Percentiles rank a stretch among this genome's conserved stretches.
Conservation (phyloP, 2,797 vertebrate species). For the Catharus ustulatus region DNA sequence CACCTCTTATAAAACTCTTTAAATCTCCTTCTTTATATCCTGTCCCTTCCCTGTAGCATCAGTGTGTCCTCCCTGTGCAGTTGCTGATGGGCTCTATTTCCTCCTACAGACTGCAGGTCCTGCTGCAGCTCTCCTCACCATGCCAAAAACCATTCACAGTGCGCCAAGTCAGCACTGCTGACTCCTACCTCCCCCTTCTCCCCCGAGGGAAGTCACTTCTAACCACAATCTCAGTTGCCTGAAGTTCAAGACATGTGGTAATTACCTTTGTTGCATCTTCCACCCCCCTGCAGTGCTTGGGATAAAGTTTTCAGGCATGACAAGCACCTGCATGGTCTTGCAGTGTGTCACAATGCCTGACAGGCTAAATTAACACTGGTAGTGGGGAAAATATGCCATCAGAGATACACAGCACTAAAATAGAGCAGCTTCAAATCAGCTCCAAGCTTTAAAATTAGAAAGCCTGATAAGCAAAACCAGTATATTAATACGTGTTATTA, state of each 20-base stretch:
- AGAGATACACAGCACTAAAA: neutral
- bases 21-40: neutral
- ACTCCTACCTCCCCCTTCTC: neutral
- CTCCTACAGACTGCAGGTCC: neutral
- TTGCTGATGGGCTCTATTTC: neutral
- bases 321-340: neutral
- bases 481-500: neutral
- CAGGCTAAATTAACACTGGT: neutral
- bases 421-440: neutral
- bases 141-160: neutral
- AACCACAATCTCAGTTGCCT: neutral
- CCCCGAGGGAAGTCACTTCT: neutral
- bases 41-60: neutral
- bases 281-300: neutral
- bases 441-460: neutral
- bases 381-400: neutral
- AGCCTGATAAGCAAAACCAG: neutral
- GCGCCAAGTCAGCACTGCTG: neutral
- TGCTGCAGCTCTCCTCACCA: neutral
- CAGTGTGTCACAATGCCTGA: neutral
- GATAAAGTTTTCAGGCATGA: neutral
- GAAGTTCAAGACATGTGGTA: neutral
- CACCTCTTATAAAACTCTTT: neutral
- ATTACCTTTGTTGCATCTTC: neutral
- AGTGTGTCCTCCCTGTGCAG: fast-evolving